phyloP scores from a whole-genome alignment of 2,113 vertebrate genomes.

The Rhizomys pruinosus region DNA sequence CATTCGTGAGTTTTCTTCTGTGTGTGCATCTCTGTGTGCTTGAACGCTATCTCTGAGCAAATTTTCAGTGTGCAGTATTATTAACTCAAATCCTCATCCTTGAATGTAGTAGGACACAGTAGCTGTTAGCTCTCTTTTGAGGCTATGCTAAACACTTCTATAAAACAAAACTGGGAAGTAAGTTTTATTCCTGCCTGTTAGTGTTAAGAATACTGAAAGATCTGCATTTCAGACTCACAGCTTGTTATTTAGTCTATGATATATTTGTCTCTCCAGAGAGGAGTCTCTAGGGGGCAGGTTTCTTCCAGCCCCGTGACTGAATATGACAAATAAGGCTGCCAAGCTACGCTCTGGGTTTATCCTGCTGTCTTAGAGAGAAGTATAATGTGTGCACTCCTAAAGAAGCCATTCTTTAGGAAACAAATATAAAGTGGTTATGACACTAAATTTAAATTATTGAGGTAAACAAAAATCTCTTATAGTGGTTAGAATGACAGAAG shows the following conservation, averaged over 20 bases:
- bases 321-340: neutral
- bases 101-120: neutral
- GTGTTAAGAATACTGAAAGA: neutral
- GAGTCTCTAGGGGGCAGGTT: neutral
- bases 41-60: neutral
- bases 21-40: no score
- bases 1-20: neutral
- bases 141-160: neutral
- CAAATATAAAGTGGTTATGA: neutral
- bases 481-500: neutral
- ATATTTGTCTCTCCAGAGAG: neutral
- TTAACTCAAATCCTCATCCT: neutral
- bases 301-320: neutral
- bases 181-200: neutral
- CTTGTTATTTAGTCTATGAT: neutral
- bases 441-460: conserved; percentile 22
- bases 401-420: neutral
- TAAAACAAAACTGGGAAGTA: neutral
- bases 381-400: neutral
- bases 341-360: neutral
- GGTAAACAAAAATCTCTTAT: conserved; percentile 13
- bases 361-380: neutral
- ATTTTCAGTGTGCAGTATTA: neutral
- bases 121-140: neutral
- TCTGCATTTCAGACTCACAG: neutral